phyloP scores from a whole-genome alignment of 2,888 invertebrate genomes.

The Andrena hattorfiana region DNA sequence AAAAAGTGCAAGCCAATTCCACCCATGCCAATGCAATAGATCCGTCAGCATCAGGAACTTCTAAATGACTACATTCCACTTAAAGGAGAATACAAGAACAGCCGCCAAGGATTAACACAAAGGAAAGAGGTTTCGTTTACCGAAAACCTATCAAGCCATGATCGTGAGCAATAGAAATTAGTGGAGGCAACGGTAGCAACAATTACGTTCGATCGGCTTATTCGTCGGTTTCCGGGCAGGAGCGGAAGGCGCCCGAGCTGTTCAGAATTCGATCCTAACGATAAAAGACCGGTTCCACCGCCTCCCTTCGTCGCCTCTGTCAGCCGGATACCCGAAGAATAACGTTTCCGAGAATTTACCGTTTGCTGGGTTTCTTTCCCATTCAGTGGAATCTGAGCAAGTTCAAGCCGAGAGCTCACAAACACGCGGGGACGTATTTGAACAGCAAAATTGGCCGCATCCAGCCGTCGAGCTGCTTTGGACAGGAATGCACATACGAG shows the following conservation, averaged over 20 bases:
- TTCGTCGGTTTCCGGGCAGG: background rate
- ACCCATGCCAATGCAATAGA: background rate
- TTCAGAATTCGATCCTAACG: conserved; percentile 17
- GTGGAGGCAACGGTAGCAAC: background rate
- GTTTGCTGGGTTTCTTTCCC: conserved; percentile 21
- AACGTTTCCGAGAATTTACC: conserved; percentile 45
- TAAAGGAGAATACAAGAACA: background rate
- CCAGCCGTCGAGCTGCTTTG: background rate
- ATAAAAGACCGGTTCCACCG: conserved; percentile 29
- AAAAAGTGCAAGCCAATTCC: no score
- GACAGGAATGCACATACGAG: background rate
- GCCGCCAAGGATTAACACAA: background rate
- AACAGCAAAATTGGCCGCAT: conserved; percentile 43
- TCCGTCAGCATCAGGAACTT: background rate
- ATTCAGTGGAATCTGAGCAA: conserved; percentile 17
- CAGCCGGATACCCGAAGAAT: conserved; percentile 32
- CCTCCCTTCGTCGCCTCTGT: conserved; percentile 3
- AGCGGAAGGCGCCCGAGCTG: background rate
- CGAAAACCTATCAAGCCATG: background rate
- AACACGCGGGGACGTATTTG: conserved; percentile 29
- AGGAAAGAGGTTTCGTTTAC: background rate
- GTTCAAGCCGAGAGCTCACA: conserved; percentile 20
- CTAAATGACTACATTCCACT: background rate
- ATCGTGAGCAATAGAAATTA: background rate
- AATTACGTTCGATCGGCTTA: background rate